phyloP scores from a whole-genome alignment of 2,888 invertebrate species.

The Rhorus exstirpatorius region DNA sequence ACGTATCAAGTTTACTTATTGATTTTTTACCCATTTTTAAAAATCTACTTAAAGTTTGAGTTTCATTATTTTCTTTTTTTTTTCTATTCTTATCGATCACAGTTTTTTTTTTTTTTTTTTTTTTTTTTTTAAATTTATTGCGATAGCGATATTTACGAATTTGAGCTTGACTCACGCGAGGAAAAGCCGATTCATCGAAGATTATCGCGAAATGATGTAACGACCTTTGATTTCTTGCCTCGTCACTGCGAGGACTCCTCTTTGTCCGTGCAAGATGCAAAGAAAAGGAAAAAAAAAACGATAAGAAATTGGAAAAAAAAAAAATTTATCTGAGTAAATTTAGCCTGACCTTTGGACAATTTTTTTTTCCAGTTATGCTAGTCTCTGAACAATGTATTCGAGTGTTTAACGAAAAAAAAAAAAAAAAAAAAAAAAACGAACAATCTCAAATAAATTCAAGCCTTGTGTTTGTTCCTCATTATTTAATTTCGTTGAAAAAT shows the following conservation, averaged over 20 bases:
- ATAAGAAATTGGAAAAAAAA: too few species aligned
- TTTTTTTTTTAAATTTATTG: background rate
- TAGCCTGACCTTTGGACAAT: background rate
- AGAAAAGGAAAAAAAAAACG: background rate
- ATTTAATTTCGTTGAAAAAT: too few species aligned
- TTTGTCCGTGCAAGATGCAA: conserved; percentile 36
- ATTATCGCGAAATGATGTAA: conserved; percentile 42
- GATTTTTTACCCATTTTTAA: background rate
- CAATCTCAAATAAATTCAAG: too few species aligned
- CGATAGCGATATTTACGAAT: conserved; percentile 11
- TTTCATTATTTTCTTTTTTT: conserved; percentile 6
- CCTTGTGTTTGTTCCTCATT: too few species aligned
- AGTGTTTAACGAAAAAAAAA: too few species aligned
- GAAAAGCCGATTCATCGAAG: conserved; percentile 49
- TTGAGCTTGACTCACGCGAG: background rate
- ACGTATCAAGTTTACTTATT: conserved; percentile 1
- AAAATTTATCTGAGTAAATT: background rate
- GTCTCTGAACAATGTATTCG: too few species aligned
- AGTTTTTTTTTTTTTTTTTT: too few species aligned
- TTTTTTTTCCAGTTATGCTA: background rate
- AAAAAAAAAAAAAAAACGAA: too few species aligned
- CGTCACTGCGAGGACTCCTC: conserved; percentile 38
- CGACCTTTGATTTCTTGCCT: conserved; percentile 62
- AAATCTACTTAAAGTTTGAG: background rate
- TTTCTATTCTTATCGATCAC: background rate